Evolutionary conservation across 2,797 vertebrate genomes (phyloP).

Genomic region (Hybognathus amarus): DNA sequence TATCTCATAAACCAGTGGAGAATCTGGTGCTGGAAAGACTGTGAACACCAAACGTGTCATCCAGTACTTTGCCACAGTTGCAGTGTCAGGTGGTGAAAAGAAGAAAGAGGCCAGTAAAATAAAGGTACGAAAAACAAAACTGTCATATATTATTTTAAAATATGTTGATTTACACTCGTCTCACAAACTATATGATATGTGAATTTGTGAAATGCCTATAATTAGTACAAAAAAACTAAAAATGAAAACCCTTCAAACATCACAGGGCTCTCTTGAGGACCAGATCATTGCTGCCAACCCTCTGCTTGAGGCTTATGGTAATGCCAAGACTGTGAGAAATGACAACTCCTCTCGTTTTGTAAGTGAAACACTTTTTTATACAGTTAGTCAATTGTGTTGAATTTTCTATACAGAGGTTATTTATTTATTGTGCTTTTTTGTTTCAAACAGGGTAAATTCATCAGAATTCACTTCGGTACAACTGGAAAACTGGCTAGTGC

Average conservation of each 20-base stretch:
- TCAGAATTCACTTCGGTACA: too few relatives aligned
- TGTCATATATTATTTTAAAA: too few relatives aligned
- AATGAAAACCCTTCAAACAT: background rate
- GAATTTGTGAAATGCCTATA: background rate
- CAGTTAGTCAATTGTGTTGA: background rate
- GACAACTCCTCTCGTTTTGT: conserved; percentile 92
- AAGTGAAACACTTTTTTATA: conserved; percentile 59
- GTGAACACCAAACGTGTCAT: conserved; percentile 84
- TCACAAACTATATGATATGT: too few relatives aligned
- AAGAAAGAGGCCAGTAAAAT: conserved; percentile 55
- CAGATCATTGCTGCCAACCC: conserved; percentile 60
- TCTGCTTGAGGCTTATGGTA: conserved; percentile 79
- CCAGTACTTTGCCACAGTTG: conserved; percentile 79
- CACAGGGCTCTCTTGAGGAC: conserved; percentile 55
- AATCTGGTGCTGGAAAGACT: conserved; percentile 83
- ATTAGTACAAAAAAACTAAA: background rate
- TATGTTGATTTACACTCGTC: too few relatives aligned
- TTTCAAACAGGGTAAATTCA: too few relatives aligned
- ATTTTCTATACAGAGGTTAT: background rate
- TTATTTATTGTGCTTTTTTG: background rate
- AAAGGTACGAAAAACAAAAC: conserved; percentile 39
- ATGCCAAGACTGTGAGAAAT: conserved; percentile 90
- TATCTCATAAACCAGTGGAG: conserved; percentile 67
- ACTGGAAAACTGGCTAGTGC: too few relatives aligned
- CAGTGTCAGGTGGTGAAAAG: conserved; percentile 68